Base-by-base conservation (phyloP, 2,888 invertebrate species). In the Oligia strigilis region DNA sequence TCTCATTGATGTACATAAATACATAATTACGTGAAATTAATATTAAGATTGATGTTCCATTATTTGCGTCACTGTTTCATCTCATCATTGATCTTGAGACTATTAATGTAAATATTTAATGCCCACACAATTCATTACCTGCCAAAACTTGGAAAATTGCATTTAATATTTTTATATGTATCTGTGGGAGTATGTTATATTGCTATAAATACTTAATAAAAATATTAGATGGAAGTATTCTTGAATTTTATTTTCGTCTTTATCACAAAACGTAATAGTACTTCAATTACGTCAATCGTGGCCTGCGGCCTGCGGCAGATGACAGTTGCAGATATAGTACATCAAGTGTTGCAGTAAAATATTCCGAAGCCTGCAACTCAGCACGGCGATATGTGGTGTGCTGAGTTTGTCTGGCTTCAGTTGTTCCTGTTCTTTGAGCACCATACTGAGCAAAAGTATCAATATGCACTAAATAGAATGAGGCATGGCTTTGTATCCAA, bases 111-210 rank as follows among this genome's bases (percentile, higher is more conserved):
- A 95, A 96, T 96, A 96, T 93, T 94, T 94, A 94, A 91, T 91
- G 91, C 92, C 92, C 92, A 92, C 93, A 94, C 94, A 94, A 93
- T 94, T 94, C 94, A 94, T 92, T 93, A 94, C 93, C 93, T 94
- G 94, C 92, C 93, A 93, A 93, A 94, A 93, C 91, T 94, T 92
- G 91, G 90, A 93, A 93, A 94, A 83, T 92, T 90, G 91, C 95
- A 94, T 96, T 95, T 97, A 97, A 96, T 97, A 96, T 97, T 97
- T 97, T 97, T 97, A 96, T 96, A 94, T 95, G 95, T 96, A 94
- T 94, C 89, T 93, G 92, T 93, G 88, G 87, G 87, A 88, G 91
- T 89, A 83, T 80, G 64, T 88, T 90, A 86, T 88, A 85, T 92
- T 91, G 84, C 90, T 93, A 92, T 91, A 90, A 92, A 94, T 96